A percentile compares a stretch with the other conserved stretches of the same genome.
Conservation (phyloP, 2,797 vertebrate species). For the Alectoris magna region DNA sequence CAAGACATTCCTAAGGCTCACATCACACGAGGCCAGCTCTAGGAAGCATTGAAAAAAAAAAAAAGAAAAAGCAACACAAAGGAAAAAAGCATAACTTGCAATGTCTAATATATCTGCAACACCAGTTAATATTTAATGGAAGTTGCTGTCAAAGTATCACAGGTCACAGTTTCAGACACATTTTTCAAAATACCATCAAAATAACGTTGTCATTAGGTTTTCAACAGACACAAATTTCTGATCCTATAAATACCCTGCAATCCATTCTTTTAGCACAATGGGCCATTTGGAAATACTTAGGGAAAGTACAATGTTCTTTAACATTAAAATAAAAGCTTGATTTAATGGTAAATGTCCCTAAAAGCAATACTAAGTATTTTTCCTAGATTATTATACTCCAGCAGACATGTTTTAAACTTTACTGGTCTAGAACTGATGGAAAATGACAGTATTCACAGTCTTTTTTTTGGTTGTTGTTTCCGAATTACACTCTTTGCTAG, state of each 20-base stretch:
- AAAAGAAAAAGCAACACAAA: neutral
- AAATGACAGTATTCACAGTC: constrained; percentile 17
- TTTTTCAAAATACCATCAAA: constrained; percentile 47
- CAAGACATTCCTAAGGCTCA: neutral
- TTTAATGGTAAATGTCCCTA: constrained; percentile 30
- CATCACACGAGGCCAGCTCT: neutral
- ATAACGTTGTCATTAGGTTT: constrained; percentile 26
- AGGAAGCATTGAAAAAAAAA: neutral
- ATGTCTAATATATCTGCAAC: neutral
- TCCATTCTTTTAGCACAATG: constrained; percentile 16
- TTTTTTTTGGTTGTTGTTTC: neutral
- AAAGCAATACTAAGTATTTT: constrained; percentile 48
- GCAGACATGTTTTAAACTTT: constrained; percentile 35
- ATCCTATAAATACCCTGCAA: neutral
- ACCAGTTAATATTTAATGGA: constrained; percentile 25
- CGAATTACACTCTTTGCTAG: neutral
- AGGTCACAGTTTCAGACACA: constrained; percentile 24
- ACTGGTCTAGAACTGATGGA: neutral
- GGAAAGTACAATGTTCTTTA: constrained; percentile 27
- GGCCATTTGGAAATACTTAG: constrained; percentile 48
- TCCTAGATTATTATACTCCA: neutral
- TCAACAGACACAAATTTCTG: constrained; percentile 21
- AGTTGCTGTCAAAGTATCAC: neutral
- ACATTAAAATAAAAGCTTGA: constrained; percentile 51
- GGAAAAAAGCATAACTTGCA: neutral